Percentiles rank a stretch among this genome's conserved stretches.
These are phyloP conservation scores for Tridacna crocea DNA, from an alignment of 2,888 invertebrate genomes.

Conservation along the genomic window DNA sequence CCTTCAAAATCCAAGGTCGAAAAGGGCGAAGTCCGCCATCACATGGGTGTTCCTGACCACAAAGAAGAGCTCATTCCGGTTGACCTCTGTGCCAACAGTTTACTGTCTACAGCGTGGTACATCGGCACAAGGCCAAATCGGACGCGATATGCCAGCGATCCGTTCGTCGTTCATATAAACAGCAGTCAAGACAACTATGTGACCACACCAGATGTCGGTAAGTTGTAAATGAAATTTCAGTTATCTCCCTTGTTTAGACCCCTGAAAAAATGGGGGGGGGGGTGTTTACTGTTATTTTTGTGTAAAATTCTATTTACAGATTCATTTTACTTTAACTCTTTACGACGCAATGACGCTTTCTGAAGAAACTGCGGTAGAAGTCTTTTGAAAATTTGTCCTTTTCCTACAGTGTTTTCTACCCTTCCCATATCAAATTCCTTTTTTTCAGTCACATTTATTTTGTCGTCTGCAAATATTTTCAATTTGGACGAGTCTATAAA, in stretches of 20 bases:
- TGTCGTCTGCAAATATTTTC: no score
- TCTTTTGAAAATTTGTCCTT: neutral
- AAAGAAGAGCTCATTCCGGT: neutral
- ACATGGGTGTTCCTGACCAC: neutral
- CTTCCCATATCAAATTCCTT: neutral
- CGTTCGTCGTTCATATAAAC: neutral
- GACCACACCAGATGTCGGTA: neutral
- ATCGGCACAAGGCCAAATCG: neutral
- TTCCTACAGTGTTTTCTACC: neutral
- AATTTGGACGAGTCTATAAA: no score
- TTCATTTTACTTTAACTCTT: no score
- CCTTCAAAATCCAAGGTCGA: neutral
- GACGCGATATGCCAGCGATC: neutral
- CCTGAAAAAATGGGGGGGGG: no score
- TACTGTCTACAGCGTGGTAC: neutral
- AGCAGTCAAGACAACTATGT: neutral
- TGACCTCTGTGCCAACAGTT: slow-evolving; percentile 1
- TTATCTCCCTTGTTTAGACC: neutral
- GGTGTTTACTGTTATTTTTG: no score
- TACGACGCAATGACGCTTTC: no score
- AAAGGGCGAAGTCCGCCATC: neutral
- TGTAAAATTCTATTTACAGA: no score
- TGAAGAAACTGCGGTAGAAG: no score
- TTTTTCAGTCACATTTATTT: no score
- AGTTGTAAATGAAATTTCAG: neutral